Evolutionary conservation across 2,888 invertebrate species (phyloP).

Genomic region (Octodonta nipae): DNA sequence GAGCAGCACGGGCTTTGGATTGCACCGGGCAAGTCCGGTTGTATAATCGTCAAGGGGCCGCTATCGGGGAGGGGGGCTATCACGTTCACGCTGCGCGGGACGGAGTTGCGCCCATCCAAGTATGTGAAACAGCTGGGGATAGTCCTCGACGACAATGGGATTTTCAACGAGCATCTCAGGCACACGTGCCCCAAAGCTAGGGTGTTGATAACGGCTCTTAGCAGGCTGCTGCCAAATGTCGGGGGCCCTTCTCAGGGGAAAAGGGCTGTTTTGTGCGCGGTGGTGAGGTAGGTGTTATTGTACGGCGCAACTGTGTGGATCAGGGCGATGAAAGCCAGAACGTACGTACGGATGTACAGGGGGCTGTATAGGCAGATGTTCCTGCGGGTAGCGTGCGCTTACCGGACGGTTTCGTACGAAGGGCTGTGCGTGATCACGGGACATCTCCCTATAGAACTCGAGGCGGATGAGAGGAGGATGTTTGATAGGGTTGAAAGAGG

Average conservation of each 20-base stretch:
- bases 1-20: no score
- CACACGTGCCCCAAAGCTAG: background rate
- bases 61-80: background rate
- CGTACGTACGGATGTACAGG: background rate
- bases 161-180: background rate
- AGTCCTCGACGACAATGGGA: background rate
- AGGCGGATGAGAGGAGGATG: background rate
- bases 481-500: no score
- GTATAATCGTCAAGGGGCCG: no score
- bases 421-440: background rate
- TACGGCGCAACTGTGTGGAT: background rate
- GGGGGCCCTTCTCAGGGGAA: background rate
- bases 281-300: background rate
- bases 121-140: background rate
- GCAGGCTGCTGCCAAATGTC: background rate
- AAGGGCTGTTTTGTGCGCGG: background rate
- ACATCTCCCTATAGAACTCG: background rate
- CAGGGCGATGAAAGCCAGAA: background rate
- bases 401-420: background rate
- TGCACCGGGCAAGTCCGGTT: no score
- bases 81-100: background rate
- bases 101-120: background rate
- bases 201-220: background rate
- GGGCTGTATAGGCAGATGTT: background rate
- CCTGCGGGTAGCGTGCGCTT: background rate